Conservation (phyloP, 2,113 vertebrate species). For the Sceloporus undulatus region DNA sequence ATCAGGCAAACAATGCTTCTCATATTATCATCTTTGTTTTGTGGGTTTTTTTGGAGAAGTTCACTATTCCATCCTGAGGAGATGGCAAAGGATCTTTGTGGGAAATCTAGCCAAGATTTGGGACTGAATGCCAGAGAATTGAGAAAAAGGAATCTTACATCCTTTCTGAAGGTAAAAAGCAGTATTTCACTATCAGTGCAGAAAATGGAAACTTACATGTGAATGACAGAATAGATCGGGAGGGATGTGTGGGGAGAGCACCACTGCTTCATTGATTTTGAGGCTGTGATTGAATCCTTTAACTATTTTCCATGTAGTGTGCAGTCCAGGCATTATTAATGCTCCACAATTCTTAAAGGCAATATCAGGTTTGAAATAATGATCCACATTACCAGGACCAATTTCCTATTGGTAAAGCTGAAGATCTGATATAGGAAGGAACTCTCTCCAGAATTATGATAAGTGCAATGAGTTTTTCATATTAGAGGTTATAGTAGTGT, state of each 20-base stretch:
- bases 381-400: conserved; percentile 60
- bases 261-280: conserved; percentile 43
- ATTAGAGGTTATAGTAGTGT: conserved; percentile 56
- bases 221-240: conserved; percentile 67
- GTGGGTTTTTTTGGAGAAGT: background rate
- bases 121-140: conserved; percentile 37
- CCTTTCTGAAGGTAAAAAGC: conserved; percentile 34
- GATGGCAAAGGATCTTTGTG: conserved; percentile 44
- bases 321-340: conserved; percentile 77
- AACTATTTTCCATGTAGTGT: conserved; percentile 71
- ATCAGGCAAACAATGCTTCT: background rate
- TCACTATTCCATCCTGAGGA: conserved; percentile 56
- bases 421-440: conserved; percentile 64
- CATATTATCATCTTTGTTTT: background rate
- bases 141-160: conserved; percentile 32
- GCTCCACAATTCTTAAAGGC: conserved; percentile 71
- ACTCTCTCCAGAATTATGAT: conserved; percentile 70
- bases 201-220: conserved; percentile 64
- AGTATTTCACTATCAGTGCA: conserved; percentile 47
- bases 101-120: conserved; percentile 47
- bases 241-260: conserved; percentile 63
- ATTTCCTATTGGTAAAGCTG: conserved; percentile 66
- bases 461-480: conserved; percentile 52
- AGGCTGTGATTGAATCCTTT: conserved; percentile 51
- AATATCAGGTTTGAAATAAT: conserved; percentile 70